Evolutionary conservation across 2,888 invertebrate genomes (phyloP), one percentile per base, ranked within the genome.

Genomic region (Myopa testacea): DNA sequence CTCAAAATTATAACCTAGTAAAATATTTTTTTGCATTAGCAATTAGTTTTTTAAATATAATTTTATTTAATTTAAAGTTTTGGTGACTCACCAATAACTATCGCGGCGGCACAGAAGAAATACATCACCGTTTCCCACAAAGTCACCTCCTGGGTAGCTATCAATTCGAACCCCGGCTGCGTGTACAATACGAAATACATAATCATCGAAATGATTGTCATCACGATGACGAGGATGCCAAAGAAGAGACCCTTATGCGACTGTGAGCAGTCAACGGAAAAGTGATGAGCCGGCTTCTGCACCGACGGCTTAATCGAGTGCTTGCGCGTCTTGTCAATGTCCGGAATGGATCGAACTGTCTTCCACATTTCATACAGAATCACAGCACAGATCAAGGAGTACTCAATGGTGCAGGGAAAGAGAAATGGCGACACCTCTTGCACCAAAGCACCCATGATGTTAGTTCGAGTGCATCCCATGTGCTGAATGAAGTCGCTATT

Each of bases 331-430:
- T 86, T 87, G 69, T 93, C 82, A 94, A 90, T 90, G 55, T 89
- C 87, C 16, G 89, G 88, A 73, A 89, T 88, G 4, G 96, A 90
- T 82, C 90, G 90, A 16, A 95, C 93, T 88, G 95, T 95, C 90
- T 95, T 95, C 96, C 97, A 97, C 93, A 97, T 96, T 88, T 96
- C 95, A 86, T 94, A 96, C 77, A 96, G 90, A 81, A 96, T 94
- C 50, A 96, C 97, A 38, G 97, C 96, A 85, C 96, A 96, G 81
- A 97, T 96, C 73, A 97, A 91, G 62, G 96, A 96, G 90, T 97
- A 97, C 89, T 97, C 97, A 84, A 97, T 96, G 70, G 93, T 93
- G 87, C 96, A 96, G 0, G 97, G 97, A 86, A 96, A 97, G 78
- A 97, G 91, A 87, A 96, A 96, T 0, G 96, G 95, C 0, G 92